Conservation (phyloP, 1,140 invertebrate genomes). For the Maniola jurtina region DNA sequence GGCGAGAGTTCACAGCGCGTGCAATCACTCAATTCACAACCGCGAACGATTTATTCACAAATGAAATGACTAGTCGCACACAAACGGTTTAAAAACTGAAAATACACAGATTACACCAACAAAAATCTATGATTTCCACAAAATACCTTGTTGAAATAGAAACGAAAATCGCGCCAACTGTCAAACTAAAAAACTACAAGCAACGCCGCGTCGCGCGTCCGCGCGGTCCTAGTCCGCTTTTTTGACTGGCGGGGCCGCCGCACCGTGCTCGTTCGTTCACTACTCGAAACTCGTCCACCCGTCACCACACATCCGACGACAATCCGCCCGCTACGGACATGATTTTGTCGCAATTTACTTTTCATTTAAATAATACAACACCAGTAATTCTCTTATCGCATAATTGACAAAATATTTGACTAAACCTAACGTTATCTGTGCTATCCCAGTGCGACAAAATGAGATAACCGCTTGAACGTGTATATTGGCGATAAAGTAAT, state of each 20-base stretch:
- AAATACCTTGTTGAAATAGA: slow-evolving; percentile 62
- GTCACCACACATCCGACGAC: slow-evolving; percentile 47
- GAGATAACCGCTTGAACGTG: slow-evolving; percentile 60
- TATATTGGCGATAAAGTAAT: slow-evolving; percentile 60
- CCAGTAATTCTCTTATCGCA: slow-evolving; percentile 56
- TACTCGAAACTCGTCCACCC: slow-evolving; percentile 45
- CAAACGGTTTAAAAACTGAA: slow-evolving; percentile 62
- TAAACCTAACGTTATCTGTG: slow-evolving; percentile 61
- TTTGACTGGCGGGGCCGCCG: slow-evolving; percentile 52
- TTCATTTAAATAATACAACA: slow-evolving; percentile 66
- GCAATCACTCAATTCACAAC: slow-evolving; percentile 73
- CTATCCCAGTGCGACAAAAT: slow-evolving; percentile 69
- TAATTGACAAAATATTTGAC: slow-evolving; percentile 68
- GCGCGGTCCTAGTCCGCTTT: slow-evolving; percentile 71
- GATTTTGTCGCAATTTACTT: slow-evolving; percentile 66
- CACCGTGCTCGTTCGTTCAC: slow-evolving; percentile 27
- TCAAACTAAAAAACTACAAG: slow-evolving; percentile 78
- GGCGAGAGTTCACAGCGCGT: slow-evolving; percentile 65
- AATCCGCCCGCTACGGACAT: slow-evolving; percentile 49
- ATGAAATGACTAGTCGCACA: slow-evolving; percentile 68
- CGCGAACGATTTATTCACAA: slow-evolving; percentile 67
- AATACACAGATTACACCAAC: slow-evolving; percentile 75
- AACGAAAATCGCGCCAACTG: slow-evolving; percentile 77
- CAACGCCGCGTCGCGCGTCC: slow-evolving; percentile 69
- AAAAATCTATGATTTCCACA: slow-evolving; percentile 74